Evolutionary conservation across 2,113 vertebrate genomes (phyloP).

Genomic region (Tupaia chinensis): DNA sequence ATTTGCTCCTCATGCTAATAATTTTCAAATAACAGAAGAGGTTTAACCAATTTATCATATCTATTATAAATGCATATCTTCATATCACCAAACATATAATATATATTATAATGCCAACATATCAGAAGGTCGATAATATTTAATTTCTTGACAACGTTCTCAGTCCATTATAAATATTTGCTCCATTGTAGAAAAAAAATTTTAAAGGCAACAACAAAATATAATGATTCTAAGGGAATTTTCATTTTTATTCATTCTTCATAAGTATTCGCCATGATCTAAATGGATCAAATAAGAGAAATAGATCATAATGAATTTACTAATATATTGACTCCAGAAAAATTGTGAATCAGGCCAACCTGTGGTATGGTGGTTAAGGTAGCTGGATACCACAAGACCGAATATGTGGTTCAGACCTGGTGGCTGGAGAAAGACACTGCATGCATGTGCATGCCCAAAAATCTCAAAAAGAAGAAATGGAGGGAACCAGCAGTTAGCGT

Average conservation of each 20-base stretch:
- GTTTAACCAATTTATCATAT: constrained; percentile 21
- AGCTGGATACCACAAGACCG: no score
- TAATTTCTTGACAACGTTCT: constrained; percentile 5
- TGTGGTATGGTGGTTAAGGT: no score
- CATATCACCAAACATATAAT: neutral
- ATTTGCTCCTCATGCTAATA: neutral
- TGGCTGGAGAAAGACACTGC: no score
- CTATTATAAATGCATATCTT: neutral
- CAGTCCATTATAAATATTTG: constrained; percentile 3
- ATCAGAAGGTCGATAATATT: neutral
- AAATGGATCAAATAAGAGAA: neutral
- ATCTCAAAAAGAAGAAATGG: no score
- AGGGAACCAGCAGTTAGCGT: no score
- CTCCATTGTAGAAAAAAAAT: neutral
- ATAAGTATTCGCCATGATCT: neutral
- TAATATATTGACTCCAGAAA: constrained; percentile 24
- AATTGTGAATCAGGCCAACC: neutral
- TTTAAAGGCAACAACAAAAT: neutral
- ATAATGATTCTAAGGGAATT: neutral
- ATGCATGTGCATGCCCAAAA: no score
- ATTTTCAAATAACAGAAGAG: constrained; percentile 1
- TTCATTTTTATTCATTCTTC: constrained; percentile 18
- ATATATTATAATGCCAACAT: no score
- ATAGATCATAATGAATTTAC: neutral
- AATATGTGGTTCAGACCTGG: no score